phyloP scores from a whole-genome alignment of 2,888 invertebrate genomes.

The Macroteleia sp. region DNA sequence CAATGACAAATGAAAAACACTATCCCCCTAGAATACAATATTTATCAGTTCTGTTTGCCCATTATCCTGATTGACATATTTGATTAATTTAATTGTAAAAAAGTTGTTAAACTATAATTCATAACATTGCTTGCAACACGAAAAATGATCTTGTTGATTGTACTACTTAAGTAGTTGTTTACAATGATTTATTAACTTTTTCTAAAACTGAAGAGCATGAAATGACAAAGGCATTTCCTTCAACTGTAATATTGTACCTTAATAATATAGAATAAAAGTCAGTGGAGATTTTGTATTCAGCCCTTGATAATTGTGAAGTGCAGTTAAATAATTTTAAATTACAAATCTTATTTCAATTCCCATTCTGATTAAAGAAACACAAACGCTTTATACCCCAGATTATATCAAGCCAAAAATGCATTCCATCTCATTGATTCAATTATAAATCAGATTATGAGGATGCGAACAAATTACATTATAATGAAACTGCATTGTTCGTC shows the following conservation, averaged over 20 bases:
- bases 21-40: no score
- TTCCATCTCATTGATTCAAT: constrained; percentile 26
- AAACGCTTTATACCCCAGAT: no score
- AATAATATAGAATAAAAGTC: no score
- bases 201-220: neutral
- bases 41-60: constrained; percentile 17
- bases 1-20: no score
- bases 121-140: constrained; percentile 7
- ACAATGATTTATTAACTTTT: constrained; percentile 32
- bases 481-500: constrained; percentile 37
- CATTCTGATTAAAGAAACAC: no score
- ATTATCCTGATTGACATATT: constrained; percentile 10
- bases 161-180: constrained; percentile 23
- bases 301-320: neutral
- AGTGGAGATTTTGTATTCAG: neutral
- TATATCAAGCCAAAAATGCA: constrained; percentile 16
- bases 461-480: constrained; percentile 25
- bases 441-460: constrained; percentile 28
- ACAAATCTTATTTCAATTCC: constrained; percentile 17
- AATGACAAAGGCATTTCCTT: constrained; percentile 29
- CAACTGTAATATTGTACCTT: neutral
- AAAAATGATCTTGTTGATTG: constrained; percentile 39
- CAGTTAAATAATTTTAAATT: constrained; percentile 16
- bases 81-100: constrained; percentile 25
- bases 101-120: constrained; percentile 18